Conservation (phyloP, 2,888 invertebrate genomes). For the Actias luna region DNA sequence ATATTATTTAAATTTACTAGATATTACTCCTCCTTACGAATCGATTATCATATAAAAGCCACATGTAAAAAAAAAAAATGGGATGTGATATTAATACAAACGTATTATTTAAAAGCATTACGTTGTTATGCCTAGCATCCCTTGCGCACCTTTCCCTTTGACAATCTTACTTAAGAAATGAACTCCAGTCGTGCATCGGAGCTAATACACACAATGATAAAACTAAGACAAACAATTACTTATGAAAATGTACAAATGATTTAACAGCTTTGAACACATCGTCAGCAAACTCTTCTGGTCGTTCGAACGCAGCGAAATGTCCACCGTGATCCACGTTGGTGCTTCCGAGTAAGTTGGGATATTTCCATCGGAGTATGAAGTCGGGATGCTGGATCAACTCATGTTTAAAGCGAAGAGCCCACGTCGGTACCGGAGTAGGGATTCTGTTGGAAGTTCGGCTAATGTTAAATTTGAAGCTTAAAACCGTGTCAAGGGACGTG, state of each 20-base stretch:
- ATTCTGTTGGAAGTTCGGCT: constrained; percentile 71
- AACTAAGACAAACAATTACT: neutral
- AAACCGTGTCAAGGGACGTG: no score
- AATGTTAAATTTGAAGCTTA: neutral
- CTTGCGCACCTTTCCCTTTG: no score
- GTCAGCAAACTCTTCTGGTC: constrained; percentile 85
- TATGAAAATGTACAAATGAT: constrained; percentile 38
- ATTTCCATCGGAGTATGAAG: constrained; percentile 83
- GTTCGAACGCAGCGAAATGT: constrained; percentile 93
- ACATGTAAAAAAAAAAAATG: no score
- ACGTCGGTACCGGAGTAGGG: constrained; percentile 86
- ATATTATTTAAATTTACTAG: no score
- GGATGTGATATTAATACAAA: no score
- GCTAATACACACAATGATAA: no score
- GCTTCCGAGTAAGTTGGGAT: constrained; percentile 84
- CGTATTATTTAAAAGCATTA: no score
- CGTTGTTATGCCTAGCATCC: no score
- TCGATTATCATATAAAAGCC: no score
- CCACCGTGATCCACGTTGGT: constrained; percentile 86
- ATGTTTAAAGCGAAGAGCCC: constrained; percentile 85
- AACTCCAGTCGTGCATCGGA: no score
- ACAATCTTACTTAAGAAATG: no score
- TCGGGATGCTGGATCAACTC: constrained; percentile 85
- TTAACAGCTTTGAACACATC: constrained; percentile 82
- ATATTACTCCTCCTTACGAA: no score